Conservation (phyloP, 2,113 vertebrate genomes). For the Xiphorhynchus elegans region DNA sequence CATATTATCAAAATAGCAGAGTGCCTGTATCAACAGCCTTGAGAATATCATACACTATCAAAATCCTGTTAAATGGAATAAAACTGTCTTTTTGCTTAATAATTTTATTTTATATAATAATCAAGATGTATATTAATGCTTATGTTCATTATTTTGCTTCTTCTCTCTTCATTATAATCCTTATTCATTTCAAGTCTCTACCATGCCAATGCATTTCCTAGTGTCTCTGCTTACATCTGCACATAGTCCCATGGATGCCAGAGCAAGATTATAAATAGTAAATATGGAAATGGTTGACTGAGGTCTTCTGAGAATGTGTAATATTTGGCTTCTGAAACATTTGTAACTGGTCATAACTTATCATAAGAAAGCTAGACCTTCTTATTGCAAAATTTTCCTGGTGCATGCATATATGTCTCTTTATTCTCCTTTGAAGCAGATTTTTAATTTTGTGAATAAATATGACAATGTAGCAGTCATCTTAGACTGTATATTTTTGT, state of each 20-base stretch:
- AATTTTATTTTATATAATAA: neutral
- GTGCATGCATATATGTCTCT: neutral
- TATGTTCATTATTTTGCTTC: neutral
- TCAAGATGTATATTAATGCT: neutral
- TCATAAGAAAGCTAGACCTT: neutral
- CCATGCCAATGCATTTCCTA: neutral
- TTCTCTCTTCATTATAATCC: neutral
- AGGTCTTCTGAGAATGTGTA: neutral
- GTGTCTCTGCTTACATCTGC: neutral
- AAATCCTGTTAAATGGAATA: neutral
- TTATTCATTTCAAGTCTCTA: neutral
- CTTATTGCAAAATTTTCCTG: neutral
- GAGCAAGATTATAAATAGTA: neutral
- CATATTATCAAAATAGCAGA: neutral
- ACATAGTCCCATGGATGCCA: neutral
- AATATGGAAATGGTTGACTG: neutral
- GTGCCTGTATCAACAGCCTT: neutral
- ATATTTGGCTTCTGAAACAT: conserved; percentile 22
- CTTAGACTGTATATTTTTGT: neutral
- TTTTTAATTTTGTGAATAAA: neutral
- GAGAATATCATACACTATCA: neutral
- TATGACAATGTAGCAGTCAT: neutral
- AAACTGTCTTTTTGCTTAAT: neutral
- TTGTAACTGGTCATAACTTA: neutral
- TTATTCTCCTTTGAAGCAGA: neutral